These are phyloP conservation scores for Peromyscus maniculatus DNA, from an alignment of 2,113 vertebrate species.

Conservation along the genomic window DNA sequence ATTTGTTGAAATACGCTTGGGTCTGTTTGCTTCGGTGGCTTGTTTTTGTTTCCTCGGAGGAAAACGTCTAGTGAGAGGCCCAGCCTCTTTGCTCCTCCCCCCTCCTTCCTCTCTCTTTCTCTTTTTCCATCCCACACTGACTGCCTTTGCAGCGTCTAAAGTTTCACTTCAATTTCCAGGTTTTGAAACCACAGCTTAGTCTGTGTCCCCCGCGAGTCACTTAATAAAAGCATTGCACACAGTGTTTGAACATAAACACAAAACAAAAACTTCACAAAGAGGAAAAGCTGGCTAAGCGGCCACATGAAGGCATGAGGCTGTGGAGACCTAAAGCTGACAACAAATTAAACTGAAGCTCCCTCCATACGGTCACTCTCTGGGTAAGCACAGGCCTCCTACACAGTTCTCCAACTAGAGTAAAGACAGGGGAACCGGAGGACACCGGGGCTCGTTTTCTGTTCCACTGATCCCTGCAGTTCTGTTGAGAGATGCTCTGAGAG, in stretches of 20 bases:
- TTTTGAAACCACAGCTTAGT: slow-evolving; percentile 34
- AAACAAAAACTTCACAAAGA: slow-evolving; percentile 9
- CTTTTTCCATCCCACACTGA: background rate
- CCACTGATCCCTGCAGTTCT: background rate
- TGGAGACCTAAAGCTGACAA: background rate
- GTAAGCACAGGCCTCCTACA: no score
- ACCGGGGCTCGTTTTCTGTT: background rate
- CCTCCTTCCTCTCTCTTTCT: no score
- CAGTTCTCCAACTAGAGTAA: background rate
- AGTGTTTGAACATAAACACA: background rate
- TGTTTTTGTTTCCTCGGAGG: background rate
- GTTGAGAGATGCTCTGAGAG: background rate
- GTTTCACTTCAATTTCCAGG: background rate
- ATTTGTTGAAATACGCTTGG: background rate
- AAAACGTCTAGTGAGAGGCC: background rate
- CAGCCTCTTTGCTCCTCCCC: background rate
- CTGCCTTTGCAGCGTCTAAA: background rate
- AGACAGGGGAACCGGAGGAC: background rate
- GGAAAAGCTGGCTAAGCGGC: background rate
- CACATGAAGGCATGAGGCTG: background rate
- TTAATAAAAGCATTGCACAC: background rate
- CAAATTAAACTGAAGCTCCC: background rate
- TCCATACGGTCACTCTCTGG: background rate
- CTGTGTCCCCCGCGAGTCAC: background rate
- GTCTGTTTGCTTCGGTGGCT: no score